Percentiles rank a stretch among this genome's conserved stretches.
phyloP scores from a whole-genome alignment of 2,797 vertebrate genomes.

The Dicrostonyx torquatus region DNA sequence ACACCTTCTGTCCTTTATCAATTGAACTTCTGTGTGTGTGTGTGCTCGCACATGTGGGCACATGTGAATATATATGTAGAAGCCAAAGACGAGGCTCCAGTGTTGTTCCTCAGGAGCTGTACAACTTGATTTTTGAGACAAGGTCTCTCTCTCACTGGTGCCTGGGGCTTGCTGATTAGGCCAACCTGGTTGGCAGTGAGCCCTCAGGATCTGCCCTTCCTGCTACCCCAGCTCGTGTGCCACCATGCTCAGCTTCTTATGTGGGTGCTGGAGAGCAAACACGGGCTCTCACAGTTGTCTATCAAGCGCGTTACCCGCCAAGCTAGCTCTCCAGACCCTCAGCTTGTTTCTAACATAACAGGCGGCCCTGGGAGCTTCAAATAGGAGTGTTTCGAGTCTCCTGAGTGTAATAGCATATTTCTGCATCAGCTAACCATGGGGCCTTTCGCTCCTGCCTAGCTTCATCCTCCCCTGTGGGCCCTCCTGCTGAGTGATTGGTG shows the following conservation, averaged over 20 bases:
- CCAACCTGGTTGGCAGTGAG: not conserved
- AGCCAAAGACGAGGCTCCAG: not conserved
- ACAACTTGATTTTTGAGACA: not conserved
- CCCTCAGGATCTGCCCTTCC: not conserved
- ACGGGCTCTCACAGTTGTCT: not conserved
- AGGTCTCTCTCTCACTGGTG: not conserved
- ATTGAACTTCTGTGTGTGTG: not conserved
- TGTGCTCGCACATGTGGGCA: accelerated
- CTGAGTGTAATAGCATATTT: not conserved
- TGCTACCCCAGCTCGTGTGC: not conserved
- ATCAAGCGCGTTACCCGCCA: no score
- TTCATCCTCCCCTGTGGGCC: not conserved
- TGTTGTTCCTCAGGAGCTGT: not conserved
- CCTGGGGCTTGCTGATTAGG: not conserved
- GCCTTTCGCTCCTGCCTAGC: no score
- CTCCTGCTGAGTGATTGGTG: not conserved
- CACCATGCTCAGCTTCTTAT: not conserved
- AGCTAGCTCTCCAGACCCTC: not conserved
- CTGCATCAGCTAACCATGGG: not conserved
- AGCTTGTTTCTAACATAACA: not conserved
- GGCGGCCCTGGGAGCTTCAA: not conserved
- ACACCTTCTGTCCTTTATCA: not conserved
- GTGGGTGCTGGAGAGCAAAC: not conserved
- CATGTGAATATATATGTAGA: no score
- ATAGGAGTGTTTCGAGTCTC: not conserved